Evolutionary conservation across 2,113 vertebrate species (phyloP).

Genomic region (Tringa solitaria): DNA sequence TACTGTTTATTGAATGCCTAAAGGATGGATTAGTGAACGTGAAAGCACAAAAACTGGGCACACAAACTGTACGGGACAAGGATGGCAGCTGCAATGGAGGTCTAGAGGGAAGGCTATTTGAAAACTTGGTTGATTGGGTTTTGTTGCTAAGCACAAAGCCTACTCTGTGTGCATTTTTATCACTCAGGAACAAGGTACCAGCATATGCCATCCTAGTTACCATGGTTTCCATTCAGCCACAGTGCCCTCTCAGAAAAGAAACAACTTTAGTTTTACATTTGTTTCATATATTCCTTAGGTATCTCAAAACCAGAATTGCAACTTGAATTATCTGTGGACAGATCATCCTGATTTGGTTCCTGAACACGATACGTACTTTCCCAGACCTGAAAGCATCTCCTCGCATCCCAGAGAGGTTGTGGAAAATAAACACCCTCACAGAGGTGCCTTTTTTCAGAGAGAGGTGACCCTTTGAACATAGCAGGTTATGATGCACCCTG

Average conservation of each 20-base stretch:
- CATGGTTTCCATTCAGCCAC: conserved; percentile 68
- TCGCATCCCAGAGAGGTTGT: background rate
- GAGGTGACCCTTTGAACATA: background rate
- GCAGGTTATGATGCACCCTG: background rate
- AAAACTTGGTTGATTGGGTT: conserved; percentile 12
- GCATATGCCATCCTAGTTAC: conserved; percentile 36
- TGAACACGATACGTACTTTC: background rate
- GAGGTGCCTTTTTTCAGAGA: conserved; percentile 23
- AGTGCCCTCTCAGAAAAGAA: conserved; percentile 55
- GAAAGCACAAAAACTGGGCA: background rate
- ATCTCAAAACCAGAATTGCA: conserved; percentile 2
- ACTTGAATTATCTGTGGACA: background rate
- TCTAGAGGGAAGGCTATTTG: background rate
- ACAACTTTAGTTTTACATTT: conserved; percentile 60
- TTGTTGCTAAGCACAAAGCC: conserved; percentile 51
- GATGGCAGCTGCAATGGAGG: background rate
- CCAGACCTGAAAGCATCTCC: background rate
- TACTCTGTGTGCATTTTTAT: conserved; percentile 49
- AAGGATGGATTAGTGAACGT: background rate
- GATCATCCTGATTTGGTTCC: background rate
- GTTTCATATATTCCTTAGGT: conserved; percentile 33
- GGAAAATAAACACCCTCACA: conserved; percentile 14
- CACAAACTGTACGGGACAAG: background rate
- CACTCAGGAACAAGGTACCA: conserved; percentile 36
- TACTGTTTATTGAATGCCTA: background rate